phyloP scores from a whole-genome alignment of 2,888 invertebrate genomes.

The Lamproptera curius region DNA sequence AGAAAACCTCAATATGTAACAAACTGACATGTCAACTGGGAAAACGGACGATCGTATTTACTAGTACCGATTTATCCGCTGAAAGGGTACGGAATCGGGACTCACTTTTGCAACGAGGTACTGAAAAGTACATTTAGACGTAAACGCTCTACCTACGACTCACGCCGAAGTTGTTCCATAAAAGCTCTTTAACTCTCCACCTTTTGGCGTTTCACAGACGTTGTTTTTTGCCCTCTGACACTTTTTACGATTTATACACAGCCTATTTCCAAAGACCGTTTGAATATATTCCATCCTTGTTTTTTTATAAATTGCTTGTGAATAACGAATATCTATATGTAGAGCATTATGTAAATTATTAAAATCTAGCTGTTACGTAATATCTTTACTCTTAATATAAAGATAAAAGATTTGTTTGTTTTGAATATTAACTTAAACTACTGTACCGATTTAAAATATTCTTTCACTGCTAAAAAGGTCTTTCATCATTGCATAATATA shows the following conservation, averaged over 20 bases:
- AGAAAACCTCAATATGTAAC: not conserved
- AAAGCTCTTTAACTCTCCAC: slow-evolving; percentile 69
- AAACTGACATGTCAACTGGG: not conserved
- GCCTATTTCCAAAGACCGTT: slow-evolving; percentile 42
- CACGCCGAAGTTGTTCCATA: slow-evolving; percentile 66
- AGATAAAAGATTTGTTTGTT: too few relatives aligned
- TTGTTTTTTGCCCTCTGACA: slow-evolving; percentile 27
- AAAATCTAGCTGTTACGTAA: too few relatives aligned
- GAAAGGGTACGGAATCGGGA: slow-evolving; percentile 5
- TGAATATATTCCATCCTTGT: too few relatives aligned
- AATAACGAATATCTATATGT: too few relatives aligned
- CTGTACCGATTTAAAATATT: too few relatives aligned
- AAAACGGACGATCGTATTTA: slow-evolving; percentile 1
- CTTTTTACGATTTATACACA: slow-evolving; percentile 33
- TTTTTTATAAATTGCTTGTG: too few relatives aligned
- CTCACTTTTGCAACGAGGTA: slow-evolving; percentile 32
- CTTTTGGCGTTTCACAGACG: slow-evolving; percentile 60
- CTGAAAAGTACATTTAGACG: slow-evolving; percentile 42
- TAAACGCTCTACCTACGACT: slow-evolving; percentile 58
- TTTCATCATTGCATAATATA: too few relatives aligned
- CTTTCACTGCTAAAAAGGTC: too few relatives aligned
- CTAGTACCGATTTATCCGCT: slow-evolving; percentile 8
- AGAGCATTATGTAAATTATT: too few relatives aligned
- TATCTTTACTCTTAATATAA: too few relatives aligned
- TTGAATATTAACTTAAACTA: too few relatives aligned